Conservation (phyloP, 2,888 invertebrate genomes). For the Drymonia ruficornis region DNA sequence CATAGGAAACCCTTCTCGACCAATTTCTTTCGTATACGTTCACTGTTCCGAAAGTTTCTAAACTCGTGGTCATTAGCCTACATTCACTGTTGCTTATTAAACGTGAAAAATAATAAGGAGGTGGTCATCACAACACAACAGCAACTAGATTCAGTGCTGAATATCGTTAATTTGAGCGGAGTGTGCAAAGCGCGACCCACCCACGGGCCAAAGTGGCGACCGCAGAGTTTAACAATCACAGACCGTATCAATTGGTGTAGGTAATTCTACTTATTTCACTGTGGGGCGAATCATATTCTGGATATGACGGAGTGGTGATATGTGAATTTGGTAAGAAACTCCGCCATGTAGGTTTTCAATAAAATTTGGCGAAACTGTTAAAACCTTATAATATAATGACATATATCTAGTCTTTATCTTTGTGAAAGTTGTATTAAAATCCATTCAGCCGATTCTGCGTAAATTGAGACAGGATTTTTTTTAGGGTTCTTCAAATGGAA, state of each 20-base stretch:
- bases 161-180: conserved; percentile 23
- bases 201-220: conserved; percentile 46
- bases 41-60: conserved; percentile 2
- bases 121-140: conserved; percentile 19
- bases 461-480: too few species aligned
- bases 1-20: conserved; percentile 13
- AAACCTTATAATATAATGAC: too few species aligned
- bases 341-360: too few species aligned
- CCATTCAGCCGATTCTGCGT: too few species aligned
- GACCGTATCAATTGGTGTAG: not conserved
- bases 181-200: conserved; percentile 40
- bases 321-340: not conserved
- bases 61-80: conserved; percentile 4
- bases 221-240: conserved; percentile 53
- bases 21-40: conserved; percentile 1
- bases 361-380: too few species aligned
- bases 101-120: conserved; percentile 9
- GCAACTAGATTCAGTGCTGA: conserved; percentile 8
- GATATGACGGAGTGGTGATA: not conserved
- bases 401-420: too few species aligned
- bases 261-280: not conserved
- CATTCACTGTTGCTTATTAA: not conserved
- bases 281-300: not conserved
- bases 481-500: too few species aligned
- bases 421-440: too few species aligned